Base-by-base conservation (phyloP, 2,113 vertebrate species). In the Rhea americana region DNA sequence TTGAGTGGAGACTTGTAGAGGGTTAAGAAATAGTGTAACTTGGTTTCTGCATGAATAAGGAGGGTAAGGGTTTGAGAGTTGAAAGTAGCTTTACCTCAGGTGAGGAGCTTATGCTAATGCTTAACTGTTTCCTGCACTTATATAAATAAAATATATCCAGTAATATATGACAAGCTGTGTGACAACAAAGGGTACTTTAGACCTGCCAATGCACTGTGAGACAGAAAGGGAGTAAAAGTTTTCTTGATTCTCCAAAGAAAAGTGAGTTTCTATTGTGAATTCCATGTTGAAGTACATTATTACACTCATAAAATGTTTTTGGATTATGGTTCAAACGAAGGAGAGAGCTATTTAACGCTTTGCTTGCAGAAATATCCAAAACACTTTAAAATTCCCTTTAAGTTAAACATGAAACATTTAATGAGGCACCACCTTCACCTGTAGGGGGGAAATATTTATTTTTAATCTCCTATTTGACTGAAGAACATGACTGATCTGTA, bases 171-270 rank as follows among this genome's bases (percentile, higher is more conserved):
- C 4, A 6, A 56, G 16, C 56, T 76, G 16, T 58, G 58, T 55
- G 39, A 76, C 39, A 88, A 37, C 68, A 72, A 67, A 93, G 53
- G 45, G 47, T 70, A 59, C 48, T 45, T 93, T 55, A 75, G 62
- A 55, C 26, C 21, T 90, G 37, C 73, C 82, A 18, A 2, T 66
- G 80, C 53, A 53, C 62, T 66, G 66, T 55, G 83, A 94, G 68
- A 80, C 73, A 93, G 80, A 93, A 86, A 85, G 55, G 63, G 41
- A 91, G 74, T 35, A 88, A 55, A 87, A 93, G 68, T 93, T 93
- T 92, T 61, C 84, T 81, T 67, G 37, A 5, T 81, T 70, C 87
- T 75, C 72, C 45, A 79, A 88, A 65, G 87, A 82, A 83, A 93
- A 89, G 37, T 43, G 70, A 78, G 56, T 65, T 50, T 79, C 70